A percentile compares a stretch with the other conserved stretches of the same genome.
phyloP scores from a whole-genome alignment of 2,797 vertebrate genomes.

The Sebastes cheni region DNA sequence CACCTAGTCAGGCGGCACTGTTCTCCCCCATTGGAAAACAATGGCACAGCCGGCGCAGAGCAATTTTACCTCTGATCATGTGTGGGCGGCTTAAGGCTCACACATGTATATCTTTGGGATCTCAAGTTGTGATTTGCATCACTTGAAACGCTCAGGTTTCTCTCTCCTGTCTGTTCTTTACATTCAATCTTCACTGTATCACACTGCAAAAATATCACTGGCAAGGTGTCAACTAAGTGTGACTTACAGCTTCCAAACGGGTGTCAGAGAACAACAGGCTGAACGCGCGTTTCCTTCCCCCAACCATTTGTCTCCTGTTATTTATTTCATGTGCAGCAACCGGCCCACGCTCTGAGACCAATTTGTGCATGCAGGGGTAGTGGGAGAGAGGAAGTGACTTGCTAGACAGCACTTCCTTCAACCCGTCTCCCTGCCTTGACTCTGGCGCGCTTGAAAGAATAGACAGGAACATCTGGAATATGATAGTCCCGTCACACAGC shows the following conservation, averaged over 20 bases:
- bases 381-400: constrained; percentile 75
- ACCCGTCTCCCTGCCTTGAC: constrained; percentile 67
- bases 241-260: constrained; percentile 60
- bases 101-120: not conserved
- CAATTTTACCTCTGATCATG: too few species aligned
- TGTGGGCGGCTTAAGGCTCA: not conserved
- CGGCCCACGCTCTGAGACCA: constrained; percentile 71
- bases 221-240: constrained; percentile 29
- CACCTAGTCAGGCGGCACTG: too few species aligned
- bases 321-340: constrained; percentile 65
- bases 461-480: constrained; percentile 82
- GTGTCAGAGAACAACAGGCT: constrained; percentile 59
- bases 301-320: constrained; percentile 70
- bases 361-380: constrained; percentile 60
- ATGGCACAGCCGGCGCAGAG: too few species aligned
- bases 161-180: constrained; percentile 4
- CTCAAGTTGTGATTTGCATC: not conserved
- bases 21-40: too few species aligned
- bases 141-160: not conserved
- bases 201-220: constrained; percentile 5
- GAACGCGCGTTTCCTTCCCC: constrained; percentile 47
- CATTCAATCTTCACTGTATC: constrained; percentile 25
- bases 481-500: constrained; percentile 67
- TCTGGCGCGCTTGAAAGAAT: constrained; percentile 71
- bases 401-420: constrained; percentile 76